These are phyloP conservation scores for Pachyseris speciosa DNA, from an alignment of 64 coral and sea anemone species.

Conservation along the genomic window DNA sequence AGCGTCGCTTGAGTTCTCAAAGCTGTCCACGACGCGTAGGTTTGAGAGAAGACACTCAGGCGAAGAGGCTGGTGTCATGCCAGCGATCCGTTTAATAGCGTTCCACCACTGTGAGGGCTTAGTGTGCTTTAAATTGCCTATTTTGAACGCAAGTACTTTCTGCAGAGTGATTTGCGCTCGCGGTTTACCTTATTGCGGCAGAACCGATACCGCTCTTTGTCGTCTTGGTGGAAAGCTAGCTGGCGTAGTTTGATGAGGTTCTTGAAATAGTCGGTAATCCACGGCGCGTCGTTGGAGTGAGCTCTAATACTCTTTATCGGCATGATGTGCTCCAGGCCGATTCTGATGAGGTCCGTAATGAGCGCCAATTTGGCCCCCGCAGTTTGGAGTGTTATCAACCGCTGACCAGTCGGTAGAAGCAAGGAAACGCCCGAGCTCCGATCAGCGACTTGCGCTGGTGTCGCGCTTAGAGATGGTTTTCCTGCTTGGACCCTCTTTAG, in stretches of 20 bases:
- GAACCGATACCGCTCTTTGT: no score
- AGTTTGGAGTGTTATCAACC: not conserved
- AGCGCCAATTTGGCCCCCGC: not conserved
- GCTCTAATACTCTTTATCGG: not conserved
- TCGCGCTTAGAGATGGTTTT: no score
- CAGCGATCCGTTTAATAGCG: constrained; percentile 36
- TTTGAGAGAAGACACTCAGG: constrained; percentile 8
- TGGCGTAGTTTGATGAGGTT: no score
- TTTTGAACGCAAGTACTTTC: constrained; percentile 41
- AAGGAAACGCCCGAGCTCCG: not conserved
- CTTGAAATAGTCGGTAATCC: no score
- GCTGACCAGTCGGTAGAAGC: no score
- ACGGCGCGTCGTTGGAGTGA: no score
- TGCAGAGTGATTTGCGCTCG: constrained; percentile 38
- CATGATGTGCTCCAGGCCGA: constrained; percentile 41
- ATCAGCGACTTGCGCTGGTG: constrained; percentile 1
- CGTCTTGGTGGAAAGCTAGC: no score
- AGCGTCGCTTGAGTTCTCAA: not conserved
- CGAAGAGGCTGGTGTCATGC: not conserved
- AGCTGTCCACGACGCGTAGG: not conserved
- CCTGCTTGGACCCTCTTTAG: no score
- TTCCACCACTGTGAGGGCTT: constrained; percentile 65
- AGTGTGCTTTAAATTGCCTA: constrained; percentile 26
- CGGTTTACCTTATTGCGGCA: not conserved
- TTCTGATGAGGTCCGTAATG: not conserved